Percentiles rank a stretch among this genome's conserved stretches.
phyloP scores from a whole-genome alignment of 1,140 invertebrate genomes.

The Trichoplusia ni region DNA sequence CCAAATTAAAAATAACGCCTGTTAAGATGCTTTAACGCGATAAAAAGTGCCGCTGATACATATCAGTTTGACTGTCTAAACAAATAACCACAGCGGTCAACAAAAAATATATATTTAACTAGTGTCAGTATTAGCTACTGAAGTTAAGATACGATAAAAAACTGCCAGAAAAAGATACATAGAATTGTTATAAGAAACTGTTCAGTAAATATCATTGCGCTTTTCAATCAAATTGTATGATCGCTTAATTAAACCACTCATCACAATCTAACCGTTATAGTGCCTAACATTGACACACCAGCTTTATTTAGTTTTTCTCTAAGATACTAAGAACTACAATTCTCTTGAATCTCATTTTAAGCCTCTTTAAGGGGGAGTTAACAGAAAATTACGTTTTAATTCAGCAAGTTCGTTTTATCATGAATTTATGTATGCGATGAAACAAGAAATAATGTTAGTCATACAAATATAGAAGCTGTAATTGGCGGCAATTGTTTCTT shows the following conservation, averaged over 20 bases:
- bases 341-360: too few species aligned
- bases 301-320: too few species aligned
- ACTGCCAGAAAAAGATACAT: neutral
- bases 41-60: conserved; percentile 36
- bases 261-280: too few species aligned
- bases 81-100: conserved; percentile 35
- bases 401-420: too few species aligned
- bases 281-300: too few species aligned
- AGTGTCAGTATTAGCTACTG: conserved; percentile 21
- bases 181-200: neutral
- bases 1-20: conserved; percentile 40
- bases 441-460: conserved; percentile 5
- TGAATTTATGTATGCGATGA: conserved; percentile 1
- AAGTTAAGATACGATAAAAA: conserved; percentile 10
- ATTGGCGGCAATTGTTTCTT: conserved; percentile 9
- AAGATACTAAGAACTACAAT: too few species aligned
- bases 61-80: conserved; percentile 45
- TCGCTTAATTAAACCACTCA: neutral
- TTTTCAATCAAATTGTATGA: neutral
- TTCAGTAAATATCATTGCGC: conserved; percentile 15
- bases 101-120: conserved; percentile 22
- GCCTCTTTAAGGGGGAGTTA: too few species aligned
- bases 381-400: too few species aligned
- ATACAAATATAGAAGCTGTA: conserved; percentile 4
- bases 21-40: conserved; percentile 26